These are phyloP conservation scores for Tenthredo livida DNA, from an alignment of 2,888 invertebrate species.

Conservation along the genomic window DNA sequence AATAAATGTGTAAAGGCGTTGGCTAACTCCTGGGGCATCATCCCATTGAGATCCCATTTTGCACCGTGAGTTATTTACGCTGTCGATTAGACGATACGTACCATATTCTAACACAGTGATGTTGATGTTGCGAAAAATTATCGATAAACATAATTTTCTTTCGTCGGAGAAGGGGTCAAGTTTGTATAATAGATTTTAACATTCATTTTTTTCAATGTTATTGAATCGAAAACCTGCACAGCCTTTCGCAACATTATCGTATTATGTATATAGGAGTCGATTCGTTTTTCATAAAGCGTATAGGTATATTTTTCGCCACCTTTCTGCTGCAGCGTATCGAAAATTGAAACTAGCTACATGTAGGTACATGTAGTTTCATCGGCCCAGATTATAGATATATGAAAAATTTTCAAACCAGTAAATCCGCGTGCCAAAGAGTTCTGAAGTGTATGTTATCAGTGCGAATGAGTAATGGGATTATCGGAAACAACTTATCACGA, in stretches of 20 bases:
- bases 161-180: not conserved
- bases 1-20: not conserved
- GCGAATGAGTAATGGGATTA: not conserved
- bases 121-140: not conserved
- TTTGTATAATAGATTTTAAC: not conserved
- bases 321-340: not conserved
- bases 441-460: not conserved
- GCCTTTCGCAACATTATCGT: not conserved
- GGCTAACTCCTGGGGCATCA: not conserved
- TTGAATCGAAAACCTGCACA: not conserved
- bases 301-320: not conserved
- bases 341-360: not conserved
- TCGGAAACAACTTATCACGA: not conserved
- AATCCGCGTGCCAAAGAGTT: not conserved
- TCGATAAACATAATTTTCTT: not conserved
- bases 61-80: not conserved
- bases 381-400: not conserved
- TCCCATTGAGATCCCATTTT: too few species aligned
- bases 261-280: not conserved
- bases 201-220: not conserved
- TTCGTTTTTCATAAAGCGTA: too few species aligned
- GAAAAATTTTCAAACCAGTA: not conserved
- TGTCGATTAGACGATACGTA: not conserved
- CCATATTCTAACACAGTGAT: not conserved
- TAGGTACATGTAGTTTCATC: not conserved